A percentile compares a stretch with the other conserved stretches of the same genome.
Evolutionary conservation across 2,113 vertebrate species (phyloP).

Genomic region (Lycaon pictus): DNA sequence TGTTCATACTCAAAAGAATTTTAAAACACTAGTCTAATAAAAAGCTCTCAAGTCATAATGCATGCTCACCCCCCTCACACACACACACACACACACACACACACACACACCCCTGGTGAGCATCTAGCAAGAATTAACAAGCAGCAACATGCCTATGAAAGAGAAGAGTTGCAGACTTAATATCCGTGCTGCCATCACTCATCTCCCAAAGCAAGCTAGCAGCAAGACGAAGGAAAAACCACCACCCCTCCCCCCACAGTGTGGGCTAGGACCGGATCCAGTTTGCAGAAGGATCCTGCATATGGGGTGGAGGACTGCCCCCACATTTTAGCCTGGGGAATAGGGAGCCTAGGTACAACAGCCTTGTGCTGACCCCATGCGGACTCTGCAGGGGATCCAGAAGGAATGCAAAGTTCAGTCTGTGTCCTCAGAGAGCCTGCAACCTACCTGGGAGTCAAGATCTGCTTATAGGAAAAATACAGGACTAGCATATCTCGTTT

Average conservation of each 20-base stretch:
- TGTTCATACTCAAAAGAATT: conserved; percentile 42
- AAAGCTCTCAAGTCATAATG: neutral
- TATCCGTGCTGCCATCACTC: neutral
- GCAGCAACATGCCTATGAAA: neutral
- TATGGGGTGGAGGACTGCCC: neutral
- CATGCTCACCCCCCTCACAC: neutral
- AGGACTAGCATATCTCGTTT: neutral
- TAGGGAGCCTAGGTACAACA: neutral
- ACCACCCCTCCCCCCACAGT: neutral
- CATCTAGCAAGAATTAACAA: conserved; percentile 3
- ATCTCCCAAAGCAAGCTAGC: neutral
- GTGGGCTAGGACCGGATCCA: neutral
- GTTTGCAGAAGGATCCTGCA: neutral
- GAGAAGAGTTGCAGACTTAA: neutral
- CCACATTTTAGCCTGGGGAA: neutral
- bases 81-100: neutral
- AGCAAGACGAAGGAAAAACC: neutral
- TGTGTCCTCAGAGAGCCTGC: neutral
- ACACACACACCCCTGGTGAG: neutral
- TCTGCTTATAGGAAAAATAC: neutral
- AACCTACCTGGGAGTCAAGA: neutral
- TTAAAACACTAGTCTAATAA: neutral
- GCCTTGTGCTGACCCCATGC: neutral
- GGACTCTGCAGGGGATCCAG: neutral
- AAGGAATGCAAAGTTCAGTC: neutral